Evolutionary conservation across 1,140 invertebrate species (phyloP).

Genomic region (Scaptomyza pallida): DNA sequence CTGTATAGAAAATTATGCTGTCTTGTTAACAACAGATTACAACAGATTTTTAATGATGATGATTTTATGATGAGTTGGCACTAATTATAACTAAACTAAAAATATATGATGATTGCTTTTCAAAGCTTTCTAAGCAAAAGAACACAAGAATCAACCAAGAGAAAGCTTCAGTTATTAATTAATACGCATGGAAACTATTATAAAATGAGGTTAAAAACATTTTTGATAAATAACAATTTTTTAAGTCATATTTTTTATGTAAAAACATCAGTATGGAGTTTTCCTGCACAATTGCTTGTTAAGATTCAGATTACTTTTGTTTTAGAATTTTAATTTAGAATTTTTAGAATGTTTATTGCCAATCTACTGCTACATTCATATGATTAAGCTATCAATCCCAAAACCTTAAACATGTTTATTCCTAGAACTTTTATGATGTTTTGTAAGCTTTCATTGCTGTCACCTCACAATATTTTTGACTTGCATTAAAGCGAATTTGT

Average conservation of each 20-base stretch:
- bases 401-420: neutral
- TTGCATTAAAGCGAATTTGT: slow-evolving; percentile 17
- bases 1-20: neutral
- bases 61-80: neutral
- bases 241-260: too few species aligned
- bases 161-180: too few species aligned
- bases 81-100: neutral
- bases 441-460: slow-evolving; percentile 7
- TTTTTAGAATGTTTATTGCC: neutral
- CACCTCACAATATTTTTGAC: slow-evolving; percentile 10
- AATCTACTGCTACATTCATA: neutral
- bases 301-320: too few species aligned
- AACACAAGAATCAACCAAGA: neutral
- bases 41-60: neutral
- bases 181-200: too few species aligned
- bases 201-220: too few species aligned
- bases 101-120: neutral
- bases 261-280: too few species aligned
- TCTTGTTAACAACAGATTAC: too few species aligned
- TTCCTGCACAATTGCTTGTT: too few species aligned
- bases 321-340: too few species aligned
- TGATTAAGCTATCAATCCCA: slow-evolving; percentile 2
- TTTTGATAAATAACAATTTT: too few species aligned
- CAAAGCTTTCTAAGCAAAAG: too few species aligned
- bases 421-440: neutral